Base-by-base conservation (phyloP, 2,113 vertebrate species). In the Pampusana beccarii region DNA sequence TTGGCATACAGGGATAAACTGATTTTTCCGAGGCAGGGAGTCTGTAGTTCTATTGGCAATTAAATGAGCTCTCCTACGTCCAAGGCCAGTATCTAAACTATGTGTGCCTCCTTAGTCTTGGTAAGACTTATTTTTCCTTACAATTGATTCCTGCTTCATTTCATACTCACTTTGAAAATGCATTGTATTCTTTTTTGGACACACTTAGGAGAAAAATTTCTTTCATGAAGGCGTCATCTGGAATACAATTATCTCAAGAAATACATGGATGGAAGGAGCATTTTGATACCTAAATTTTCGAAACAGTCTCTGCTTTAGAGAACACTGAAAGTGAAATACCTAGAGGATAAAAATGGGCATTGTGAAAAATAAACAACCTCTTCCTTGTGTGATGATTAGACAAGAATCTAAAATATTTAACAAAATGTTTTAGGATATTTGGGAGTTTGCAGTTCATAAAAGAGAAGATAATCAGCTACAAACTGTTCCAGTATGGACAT, bases 101-200 rank as follows among this genome's bases (percentile, higher is more conserved):
- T 4, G 19, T 16, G 2, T 46, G 5, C 48, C 11, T 2, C n/a
- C 36, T 80, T 44, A 67, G 16, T 75, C 42, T 75, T 18, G 71
- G 14, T 9, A 71, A 51, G 71, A 61, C 4, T 31, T 48, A 0
- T 5, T 67, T 80, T 69, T 64, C 3, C 4, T 69, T 65, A 85
- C 79, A 5, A 18, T 74, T 71, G 7, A 74, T 91, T 93, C 13
- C 9, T 85, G 21, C 14, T 82, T 48, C 3, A 75, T 4, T 64
- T 86, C 23, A 25, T 23, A 29, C 5, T 64, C 3, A 21, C 8
- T 90, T 31, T 81, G 29, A 81, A 91, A 87, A 56, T 58, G 6
- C 54, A 6, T 16, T 69, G 14, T 2, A 14, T 11, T 38, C 1
- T 2, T 5, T 40, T 44, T 28, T 38, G 1, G 21, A 12, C n/a